Evolutionary conservation across 2,888 invertebrate species (phyloP), one percentile per base, ranked within the genome.

Genomic region (Phlogophora meticulosa): DNA sequence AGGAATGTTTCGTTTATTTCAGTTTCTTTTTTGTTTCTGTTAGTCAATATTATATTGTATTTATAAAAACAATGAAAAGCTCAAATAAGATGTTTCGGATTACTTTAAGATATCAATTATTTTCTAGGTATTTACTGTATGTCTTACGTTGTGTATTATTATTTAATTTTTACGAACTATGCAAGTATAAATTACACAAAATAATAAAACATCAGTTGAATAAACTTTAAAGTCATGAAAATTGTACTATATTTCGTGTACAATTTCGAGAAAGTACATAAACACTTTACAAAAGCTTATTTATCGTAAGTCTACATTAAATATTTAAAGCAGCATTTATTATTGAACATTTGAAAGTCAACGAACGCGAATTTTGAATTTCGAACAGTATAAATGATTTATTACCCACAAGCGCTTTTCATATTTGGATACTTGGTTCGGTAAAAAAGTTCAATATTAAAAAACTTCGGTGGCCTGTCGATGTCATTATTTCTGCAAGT

Each of bases 361-460:
- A 67, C 59, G 56, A 56, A 67, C 57, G 45, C 51, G 45, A 68
- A 66, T 76, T 80, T 70, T 53, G 67, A 78, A 80, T 76, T 78
- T 80, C 63, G 58, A 78, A 76, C 56, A 67, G 67, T 67, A 55
- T 66, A 71, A 81, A 78, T 84, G 76, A 85, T 85, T 85, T 84
- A 83, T 81, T 74, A 61, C 61, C 68, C 52, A 53, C 49, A 60
- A 63, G 67, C 69, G 73, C 69, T 81, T 80, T 72, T 76, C 67
- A 76, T 78, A 73, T 81, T 81, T 73, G 51, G 70, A 63, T 67
- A 79, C 68, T 72, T 61, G 61, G 75, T 78, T 80, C 77, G 70
- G 71, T 80, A 68, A 76, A 82, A 70, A 88, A 88, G 82, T 88
- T 87, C 72, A 82, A 85, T 87, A 88, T 88, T 88, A 87, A 88